Evolutionary conservation across 2,888 invertebrate genomes (phyloP), one percentile per base, ranked within the genome.

Genomic region (Drepanosiphum platanoidis): DNA sequence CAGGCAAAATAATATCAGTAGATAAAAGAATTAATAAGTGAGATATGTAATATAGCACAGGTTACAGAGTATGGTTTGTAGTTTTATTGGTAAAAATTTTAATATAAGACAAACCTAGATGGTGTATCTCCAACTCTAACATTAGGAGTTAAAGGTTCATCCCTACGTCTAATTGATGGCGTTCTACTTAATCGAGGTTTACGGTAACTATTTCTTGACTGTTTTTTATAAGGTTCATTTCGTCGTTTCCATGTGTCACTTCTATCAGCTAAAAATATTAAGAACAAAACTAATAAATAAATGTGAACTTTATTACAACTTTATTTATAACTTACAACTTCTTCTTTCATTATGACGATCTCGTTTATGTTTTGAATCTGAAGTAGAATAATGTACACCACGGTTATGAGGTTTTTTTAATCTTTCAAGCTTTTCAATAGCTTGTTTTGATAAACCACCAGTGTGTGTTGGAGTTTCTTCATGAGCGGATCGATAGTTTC

Each of bases 401-500:
- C 94, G 93, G 87, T 94, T 93, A 89, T 92, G 92, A 81, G 92
- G 91, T 88, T 92, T 92, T 88, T 88, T 89, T n/a, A 89, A 89
- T 27, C 87, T 87, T 66, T 88, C 87, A 75, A 88, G 87, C 66
- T 88, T 87, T 86, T 88, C 88, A 74, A 87, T 86, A 0, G 95
- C 96, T 89, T 93, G 93, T 86, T 93, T 93, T 42, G 95, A 95
- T 34, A 98, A 94, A 8, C 98, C 98, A 7, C 97, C 98, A 0
- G 97, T 97, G 89, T 98, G 94, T 0, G 97, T 95, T 0, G 98
- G 98, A 0, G 98, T 98, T 90, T 98, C 98, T 88, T 94, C 94
- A 88, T 94, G 93, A 18, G 94, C 92, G 77, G 93, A 92, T 75
- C 98, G 92, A 89, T 97, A 95, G 89, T 95, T 94, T 74, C 95